Conservation (phyloP, 2,888 invertebrate species). For the Agrotis exclamationis region DNA sequence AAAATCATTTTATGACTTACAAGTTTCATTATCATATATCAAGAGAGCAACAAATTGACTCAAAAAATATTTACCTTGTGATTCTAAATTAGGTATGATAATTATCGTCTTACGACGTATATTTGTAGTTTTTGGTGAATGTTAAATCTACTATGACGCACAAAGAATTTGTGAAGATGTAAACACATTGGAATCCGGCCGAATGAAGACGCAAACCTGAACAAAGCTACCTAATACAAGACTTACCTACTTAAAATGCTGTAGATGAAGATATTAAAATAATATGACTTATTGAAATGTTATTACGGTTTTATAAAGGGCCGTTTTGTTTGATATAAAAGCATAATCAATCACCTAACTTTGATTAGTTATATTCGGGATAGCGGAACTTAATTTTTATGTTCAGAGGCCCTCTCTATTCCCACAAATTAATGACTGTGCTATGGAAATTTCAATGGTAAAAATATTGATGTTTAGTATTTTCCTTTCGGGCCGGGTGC, state of each 20-base stretch:
- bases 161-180: conserved; percentile 37
- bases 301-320: neutral
- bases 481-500: neutral
- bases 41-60: conserved; percentile 24
- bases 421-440: neutral
- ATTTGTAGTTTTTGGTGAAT: conserved; percentile 48
- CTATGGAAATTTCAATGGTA: neutral
- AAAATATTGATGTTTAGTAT: neutral
- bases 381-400: no score
- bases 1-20: neutral
- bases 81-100: conserved; percentile 42
- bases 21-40: conserved; percentile 21
- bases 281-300: neutral
- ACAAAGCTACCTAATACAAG: conserved; percentile 21
- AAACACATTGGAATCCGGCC: conserved; percentile 47
- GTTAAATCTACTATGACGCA: conserved; percentile 57
- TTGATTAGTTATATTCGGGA: no score
- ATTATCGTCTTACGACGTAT: conserved; percentile 38
- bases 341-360: neutral
- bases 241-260: conserved; percentile 1
- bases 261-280: conserved; percentile 14
- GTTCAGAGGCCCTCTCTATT: neutral
- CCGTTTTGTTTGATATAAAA: no score
- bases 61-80: conserved; percentile 32
- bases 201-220: conserved; percentile 20